These are phyloP conservation scores for Lampropteryx suffumata DNA, from an alignment of 2,888 invertebrate species.

Conservation along the genomic window DNA sequence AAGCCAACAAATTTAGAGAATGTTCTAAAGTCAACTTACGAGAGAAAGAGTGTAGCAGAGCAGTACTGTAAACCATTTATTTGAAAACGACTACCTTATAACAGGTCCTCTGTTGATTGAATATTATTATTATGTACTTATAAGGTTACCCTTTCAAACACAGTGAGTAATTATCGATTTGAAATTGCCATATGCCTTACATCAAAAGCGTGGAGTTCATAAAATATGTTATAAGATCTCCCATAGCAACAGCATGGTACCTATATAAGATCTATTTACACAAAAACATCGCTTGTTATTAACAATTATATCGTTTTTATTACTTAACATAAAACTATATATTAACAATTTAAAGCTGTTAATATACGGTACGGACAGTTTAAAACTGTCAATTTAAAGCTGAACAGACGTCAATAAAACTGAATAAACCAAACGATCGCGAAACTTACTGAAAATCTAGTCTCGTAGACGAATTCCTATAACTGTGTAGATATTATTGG, in stretches of 20 bases:
- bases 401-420: constrained; percentile 4
- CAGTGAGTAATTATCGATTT: too few relatives aligned
- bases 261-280: constrained; percentile 1
- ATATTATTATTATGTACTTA: too few relatives aligned
- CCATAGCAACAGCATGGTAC: constrained; percentile 17
- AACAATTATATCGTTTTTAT: too few relatives aligned
- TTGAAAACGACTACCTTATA: too few relatives aligned
- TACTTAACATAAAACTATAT: too few relatives aligned
- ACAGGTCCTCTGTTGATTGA: too few relatives aligned
- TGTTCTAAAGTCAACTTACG: neutral
- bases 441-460: neutral
- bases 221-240: neutral
- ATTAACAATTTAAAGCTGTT: too few relatives aligned
- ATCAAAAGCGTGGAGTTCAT: neutral
- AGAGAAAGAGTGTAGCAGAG: too few relatives aligned
- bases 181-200: too few relatives aligned
- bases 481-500: constrained; percentile 4
- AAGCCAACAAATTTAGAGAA: neutral
- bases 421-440: neutral
- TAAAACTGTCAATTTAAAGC: constrained; percentile 21
- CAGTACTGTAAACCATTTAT: neutral
- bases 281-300: constrained; percentile 9
- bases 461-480: constrained; percentile 5
- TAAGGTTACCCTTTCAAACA: too few relatives aligned
- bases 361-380: too few relatives aligned